Evolutionary conservation across 2,113 vertebrate genomes (phyloP).

Genomic region (Ailuropoda melanoleuca): DNA sequence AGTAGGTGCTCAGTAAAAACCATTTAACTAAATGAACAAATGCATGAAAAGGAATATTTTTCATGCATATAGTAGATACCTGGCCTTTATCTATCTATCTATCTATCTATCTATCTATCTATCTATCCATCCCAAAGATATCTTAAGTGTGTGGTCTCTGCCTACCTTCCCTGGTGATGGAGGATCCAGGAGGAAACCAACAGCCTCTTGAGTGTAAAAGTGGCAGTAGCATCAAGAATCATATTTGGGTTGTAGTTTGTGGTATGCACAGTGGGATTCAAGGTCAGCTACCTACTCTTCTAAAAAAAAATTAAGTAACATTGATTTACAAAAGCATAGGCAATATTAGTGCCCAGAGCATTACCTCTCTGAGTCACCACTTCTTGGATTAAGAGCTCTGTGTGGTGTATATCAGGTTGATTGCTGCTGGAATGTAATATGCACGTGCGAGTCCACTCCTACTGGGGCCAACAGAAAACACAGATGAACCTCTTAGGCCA

Average conservation of each 20-base stretch:
- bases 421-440: conserved; percentile 35
- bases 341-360: neutral
- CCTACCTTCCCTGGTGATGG: neutral
- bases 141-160: neutral
- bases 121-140: neutral
- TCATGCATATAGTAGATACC: neutral
- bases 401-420: conserved; percentile 48
- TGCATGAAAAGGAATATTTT: neutral
- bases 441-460: conserved; percentile 37
- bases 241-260: conserved; percentile 1
- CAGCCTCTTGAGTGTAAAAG: neutral
- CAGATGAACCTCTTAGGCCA: conserved; percentile 58
- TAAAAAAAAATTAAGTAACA: neutral
- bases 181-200: neutral
- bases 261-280: neutral
- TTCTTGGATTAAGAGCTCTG: conserved; percentile 51
- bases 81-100: neutral
- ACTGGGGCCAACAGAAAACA: conserved; percentile 9
- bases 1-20: neutral
- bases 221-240: neutral
- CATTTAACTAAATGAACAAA: conserved; percentile 3
- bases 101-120: too few relatives aligned
- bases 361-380: conserved; percentile 29
- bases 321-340: conserved; percentile 26
- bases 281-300: neutral